Evolutionary conservation across 2,888 invertebrate genomes (phyloP).

Genomic region (Dorcus parallelipipedus): DNA sequence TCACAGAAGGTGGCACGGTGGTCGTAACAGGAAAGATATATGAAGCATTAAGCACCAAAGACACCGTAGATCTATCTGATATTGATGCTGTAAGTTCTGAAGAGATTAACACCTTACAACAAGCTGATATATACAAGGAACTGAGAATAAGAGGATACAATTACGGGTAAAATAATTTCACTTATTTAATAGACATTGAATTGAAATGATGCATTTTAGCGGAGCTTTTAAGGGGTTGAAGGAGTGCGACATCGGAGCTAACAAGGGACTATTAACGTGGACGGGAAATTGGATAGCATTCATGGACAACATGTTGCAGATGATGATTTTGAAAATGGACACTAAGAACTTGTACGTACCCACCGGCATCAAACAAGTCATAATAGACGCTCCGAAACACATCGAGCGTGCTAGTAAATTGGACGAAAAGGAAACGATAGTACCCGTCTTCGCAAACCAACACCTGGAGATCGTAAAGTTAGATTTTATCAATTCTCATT

Average conservation of each 20-base stretch:
- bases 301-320: constrained; percentile 84
- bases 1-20: constrained; percentile 64
- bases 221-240: constrained; percentile 30
- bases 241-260: constrained; percentile 33
- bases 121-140: constrained; percentile 66
- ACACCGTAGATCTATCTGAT: not conserved
- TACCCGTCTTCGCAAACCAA: constrained; percentile 46
- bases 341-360: constrained; percentile 70
- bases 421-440: constrained; percentile 31
- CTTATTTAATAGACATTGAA: constrained; percentile 53
- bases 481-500: not conserved
- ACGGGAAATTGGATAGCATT: constrained; percentile 83
- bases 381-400: constrained; percentile 23
- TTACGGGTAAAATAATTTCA: constrained; percentile 44
- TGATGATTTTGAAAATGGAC: constrained; percentile 66
- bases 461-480: constrained; percentile 33
- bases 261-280: constrained; percentile 61
- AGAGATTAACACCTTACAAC: constrained; percentile 40
- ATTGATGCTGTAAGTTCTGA: not conserved
- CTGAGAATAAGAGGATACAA: constrained; percentile 65
- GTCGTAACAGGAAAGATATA: constrained; percentile 67
- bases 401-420: constrained; percentile 20
- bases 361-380: constrained; percentile 37
- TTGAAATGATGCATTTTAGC: constrained; percentile 20
- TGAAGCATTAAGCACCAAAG: constrained; percentile 32